Conservation (phyloP, 2,797 vertebrate species). For the Clarias fuscus region DNA sequence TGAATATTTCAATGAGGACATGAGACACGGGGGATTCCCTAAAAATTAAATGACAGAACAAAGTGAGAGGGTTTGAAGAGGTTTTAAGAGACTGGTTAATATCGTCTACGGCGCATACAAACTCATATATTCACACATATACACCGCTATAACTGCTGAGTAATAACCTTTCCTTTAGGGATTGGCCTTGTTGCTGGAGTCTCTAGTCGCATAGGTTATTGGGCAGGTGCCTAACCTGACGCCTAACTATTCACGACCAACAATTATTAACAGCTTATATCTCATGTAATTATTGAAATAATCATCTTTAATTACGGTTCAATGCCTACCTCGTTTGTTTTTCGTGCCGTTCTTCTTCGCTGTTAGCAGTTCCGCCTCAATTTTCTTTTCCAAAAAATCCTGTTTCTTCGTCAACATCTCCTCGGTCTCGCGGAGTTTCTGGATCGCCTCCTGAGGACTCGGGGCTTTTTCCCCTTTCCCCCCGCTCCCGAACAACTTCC, state of each 20-base stretch:
- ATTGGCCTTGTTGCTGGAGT: background rate
- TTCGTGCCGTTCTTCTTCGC: slow-evolving; percentile 96
- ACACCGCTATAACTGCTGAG: background rate
- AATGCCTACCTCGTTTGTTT: slow-evolving; percentile 90
- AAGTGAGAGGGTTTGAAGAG: background rate
- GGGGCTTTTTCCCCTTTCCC: slow-evolving; percentile 86
- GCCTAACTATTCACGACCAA: background rate
- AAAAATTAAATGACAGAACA: background rate
- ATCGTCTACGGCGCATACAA: background rate
- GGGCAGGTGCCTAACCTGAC: background rate
- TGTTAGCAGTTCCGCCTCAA: slow-evolving; percentile 87
- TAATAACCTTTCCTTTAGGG: background rate
- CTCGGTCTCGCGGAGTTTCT: slow-evolving; percentile 94
- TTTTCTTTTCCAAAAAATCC: slow-evolving; percentile 94
- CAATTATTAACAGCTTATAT: background rate
- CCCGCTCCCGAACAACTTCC: slow-evolving; percentile 83
- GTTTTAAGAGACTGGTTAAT: background rate
- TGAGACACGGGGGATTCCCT: background rate
- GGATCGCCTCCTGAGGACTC: slow-evolving; percentile 92
- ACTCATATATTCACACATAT: background rate
- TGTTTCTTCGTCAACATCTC: slow-evolving; percentile 97
- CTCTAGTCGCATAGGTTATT: background rate
- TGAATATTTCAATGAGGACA: background rate
- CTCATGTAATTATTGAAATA: background rate
- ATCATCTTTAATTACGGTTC: background rate